Conservation (phyloP, 1,140 invertebrate species). For the Tetramorium parvispinum region DNA sequence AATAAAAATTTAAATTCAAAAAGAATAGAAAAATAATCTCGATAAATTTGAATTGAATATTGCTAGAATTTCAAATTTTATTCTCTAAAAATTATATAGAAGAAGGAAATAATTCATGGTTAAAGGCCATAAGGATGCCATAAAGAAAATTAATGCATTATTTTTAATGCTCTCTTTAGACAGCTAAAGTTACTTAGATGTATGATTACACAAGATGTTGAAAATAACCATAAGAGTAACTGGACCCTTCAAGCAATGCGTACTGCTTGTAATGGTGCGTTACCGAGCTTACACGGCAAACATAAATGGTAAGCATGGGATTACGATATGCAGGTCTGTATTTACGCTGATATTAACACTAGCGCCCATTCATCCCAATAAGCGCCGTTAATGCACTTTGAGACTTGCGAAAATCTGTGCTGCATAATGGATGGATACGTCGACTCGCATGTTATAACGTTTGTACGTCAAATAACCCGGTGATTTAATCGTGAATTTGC, state of each 20-base stretch:
- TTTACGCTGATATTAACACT: conserved; percentile 59
- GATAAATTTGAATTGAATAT: neutral
- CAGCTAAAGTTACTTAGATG: neutral
- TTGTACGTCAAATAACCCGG: conserved; percentile 51
- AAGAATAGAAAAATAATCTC: neutral
- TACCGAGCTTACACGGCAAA: conserved; percentile 28
- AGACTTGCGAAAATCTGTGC: conserved; percentile 57
- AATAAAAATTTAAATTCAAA: neutral
- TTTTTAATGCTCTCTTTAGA: neutral
- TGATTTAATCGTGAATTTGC: conserved; percentile 55
- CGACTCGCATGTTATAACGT: conserved; percentile 36
- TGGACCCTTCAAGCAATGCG: neutral
- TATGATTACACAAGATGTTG: neutral
- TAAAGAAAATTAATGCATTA: neutral
- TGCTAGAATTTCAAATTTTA: neutral
- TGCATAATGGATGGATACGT: conserved; percentile 55
- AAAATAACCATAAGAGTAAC: neutral
- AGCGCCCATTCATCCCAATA: conserved; percentile 54
- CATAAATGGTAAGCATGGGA: conserved; percentile 56
- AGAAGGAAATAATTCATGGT: neutral
- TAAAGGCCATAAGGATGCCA: neutral
- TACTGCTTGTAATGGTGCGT: conserved; percentile 27
- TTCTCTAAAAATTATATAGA: neutral
- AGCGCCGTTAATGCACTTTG: conserved; percentile 56
- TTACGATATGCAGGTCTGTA: conserved; percentile 39